phyloP scores from a whole-genome alignment of 2,797 vertebrate species.

The Mus spretus region DNA sequence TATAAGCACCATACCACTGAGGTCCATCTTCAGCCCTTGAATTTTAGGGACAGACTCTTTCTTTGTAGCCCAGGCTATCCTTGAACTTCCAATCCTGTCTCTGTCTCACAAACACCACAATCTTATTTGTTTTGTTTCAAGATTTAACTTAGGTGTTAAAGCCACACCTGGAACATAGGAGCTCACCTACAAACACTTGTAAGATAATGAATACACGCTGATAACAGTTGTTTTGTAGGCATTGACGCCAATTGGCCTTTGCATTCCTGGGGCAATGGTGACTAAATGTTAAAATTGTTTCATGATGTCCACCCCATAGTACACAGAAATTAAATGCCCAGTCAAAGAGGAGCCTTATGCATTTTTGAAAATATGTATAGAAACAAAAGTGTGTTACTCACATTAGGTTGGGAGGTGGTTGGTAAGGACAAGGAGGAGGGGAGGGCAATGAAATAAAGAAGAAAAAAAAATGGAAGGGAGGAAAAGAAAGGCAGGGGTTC shows the following conservation, averaged over 20 bases:
- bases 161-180: not conserved
- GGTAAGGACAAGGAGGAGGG: not conserved
- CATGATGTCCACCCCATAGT: not conserved
- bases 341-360: not conserved
- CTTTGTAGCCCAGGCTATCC: not conserved
- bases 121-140: not conserved
- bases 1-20: not conserved
- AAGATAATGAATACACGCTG: not conserved
- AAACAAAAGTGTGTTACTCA: not conserved
- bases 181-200: not conserved
- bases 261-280: not conserved
- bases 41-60: not conserved
- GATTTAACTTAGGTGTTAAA: not conserved
- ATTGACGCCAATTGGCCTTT: too few species aligned
- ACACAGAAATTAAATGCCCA: not conserved
- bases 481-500: not conserved
- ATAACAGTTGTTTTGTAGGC: not conserved
- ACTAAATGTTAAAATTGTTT: not conserved
- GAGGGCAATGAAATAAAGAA: not conserved
- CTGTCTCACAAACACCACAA: not conserved
- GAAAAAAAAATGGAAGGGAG: constrained; percentile 6
- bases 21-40: too few species aligned
- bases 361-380: not conserved
- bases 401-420: not conserved
- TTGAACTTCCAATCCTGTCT: not conserved